Evolutionary conservation across 2,113 vertebrate genomes (phyloP).

Genomic region (Eidolon helvum): DNA sequence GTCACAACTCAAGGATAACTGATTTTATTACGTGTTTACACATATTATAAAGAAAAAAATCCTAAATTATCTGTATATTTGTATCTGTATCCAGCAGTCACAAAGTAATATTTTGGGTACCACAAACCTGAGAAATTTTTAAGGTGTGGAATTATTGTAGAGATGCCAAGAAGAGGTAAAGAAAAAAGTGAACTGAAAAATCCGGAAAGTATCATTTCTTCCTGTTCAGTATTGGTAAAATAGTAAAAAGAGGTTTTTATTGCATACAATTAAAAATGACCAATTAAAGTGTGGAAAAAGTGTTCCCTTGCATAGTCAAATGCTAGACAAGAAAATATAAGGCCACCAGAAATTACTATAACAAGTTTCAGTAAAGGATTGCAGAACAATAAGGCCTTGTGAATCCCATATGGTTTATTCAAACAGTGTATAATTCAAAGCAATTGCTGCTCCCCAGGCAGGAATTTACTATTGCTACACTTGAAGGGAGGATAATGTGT

Average conservation of each 20-base stretch:
- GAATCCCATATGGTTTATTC: constrained; percentile 59
- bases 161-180: neutral
- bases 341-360: constrained; percentile 47
- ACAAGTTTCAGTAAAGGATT: constrained; percentile 41
- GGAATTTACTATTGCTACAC: constrained; percentile 64
- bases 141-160: neutral
- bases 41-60: neutral
- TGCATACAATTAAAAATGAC: constrained; percentile 37
- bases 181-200: neutral
- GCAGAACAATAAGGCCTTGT: constrained; percentile 63
- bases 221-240: constrained; percentile 18
- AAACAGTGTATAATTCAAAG: constrained; percentile 67
- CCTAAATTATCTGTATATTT: neutral
- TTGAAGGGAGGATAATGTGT: constrained; percentile 55
- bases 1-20: neutral
- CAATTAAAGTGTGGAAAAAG: neutral
- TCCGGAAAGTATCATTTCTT: neutral
- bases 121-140: constrained; percentile 3
- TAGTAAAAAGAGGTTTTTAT: constrained; percentile 26
- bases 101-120: neutral
- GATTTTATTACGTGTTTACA: neutral
- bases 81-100: neutral
- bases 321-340: constrained; percentile 21
- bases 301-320: constrained; percentile 42
- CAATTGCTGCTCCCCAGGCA: constrained; percentile 68